phyloP scores from a whole-genome alignment of 2,113 vertebrate species.

The Aplodontia rufa region DNA sequence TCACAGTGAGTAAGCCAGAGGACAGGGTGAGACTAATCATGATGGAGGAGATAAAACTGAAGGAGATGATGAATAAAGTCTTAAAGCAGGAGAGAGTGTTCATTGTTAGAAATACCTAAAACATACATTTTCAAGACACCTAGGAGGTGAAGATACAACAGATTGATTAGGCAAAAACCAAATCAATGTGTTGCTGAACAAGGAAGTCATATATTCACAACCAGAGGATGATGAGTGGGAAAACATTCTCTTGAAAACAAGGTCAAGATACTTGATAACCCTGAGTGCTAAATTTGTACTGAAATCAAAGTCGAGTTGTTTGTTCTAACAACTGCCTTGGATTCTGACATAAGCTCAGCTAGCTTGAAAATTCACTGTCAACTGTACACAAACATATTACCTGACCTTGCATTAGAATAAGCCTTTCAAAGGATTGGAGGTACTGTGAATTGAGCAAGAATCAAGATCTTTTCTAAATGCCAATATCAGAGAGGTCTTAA shows the following conservation, averaged over 20 bases:
- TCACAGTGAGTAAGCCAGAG: neutral
- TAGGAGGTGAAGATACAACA: neutral
- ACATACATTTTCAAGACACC: neutral
- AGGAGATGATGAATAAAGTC: neutral
- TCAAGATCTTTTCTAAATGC: neutral
- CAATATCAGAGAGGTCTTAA: neutral
- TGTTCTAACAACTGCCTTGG: neutral
- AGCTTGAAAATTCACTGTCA: neutral
- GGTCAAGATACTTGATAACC: neutral
- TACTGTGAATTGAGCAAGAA: conserved; percentile 24
- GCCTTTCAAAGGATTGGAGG: neutral
- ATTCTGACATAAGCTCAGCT: neutral
- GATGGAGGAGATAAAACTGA: neutral
- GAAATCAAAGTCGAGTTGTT: conserved; percentile 16
- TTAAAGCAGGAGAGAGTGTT: neutral
- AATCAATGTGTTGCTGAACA: neutral
- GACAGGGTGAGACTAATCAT: neutral
- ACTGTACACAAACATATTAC: neutral
- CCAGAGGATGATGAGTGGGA: neutral
- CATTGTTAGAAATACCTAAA: neutral
- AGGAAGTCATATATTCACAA: neutral
- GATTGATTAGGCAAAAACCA: neutral
- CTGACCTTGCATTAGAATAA: conserved; percentile 46
- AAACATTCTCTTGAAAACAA: conserved; percentile 16
- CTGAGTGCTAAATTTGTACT: neutral